Conservation (phyloP, 2,113 vertebrate genomes). For the Notarius quadriscutis region DNA sequence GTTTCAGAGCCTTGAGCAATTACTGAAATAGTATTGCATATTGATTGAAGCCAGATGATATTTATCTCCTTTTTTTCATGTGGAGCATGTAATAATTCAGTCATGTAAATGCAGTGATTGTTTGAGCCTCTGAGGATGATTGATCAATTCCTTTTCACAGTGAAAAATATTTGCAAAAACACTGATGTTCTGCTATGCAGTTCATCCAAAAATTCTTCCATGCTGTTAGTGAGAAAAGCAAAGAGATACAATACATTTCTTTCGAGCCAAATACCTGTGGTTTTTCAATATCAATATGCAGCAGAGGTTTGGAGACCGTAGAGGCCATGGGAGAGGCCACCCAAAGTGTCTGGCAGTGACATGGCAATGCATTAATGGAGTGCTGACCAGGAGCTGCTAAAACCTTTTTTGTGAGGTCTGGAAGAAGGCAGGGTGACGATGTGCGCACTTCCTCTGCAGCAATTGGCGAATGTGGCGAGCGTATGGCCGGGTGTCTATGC, state of each 20-base stretch:
- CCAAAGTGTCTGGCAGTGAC: slow-evolving; percentile 40
- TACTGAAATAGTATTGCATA: slow-evolving; percentile 12
- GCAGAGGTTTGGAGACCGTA: slow-evolving; percentile 30
- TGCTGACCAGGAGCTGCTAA: slow-evolving; percentile 23
- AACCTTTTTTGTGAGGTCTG: slow-evolving; percentile 41
- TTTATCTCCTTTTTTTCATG: not conserved
- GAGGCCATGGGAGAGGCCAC: slow-evolving; percentile 43
- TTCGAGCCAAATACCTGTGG: slow-evolving; percentile 48
- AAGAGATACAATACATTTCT: slow-evolving; percentile 41
- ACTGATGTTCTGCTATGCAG: slow-evolving; percentile 27
- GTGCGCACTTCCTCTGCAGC: slow-evolving; percentile 35
- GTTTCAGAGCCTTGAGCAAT: not conserved
- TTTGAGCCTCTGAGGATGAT: slow-evolving; percentile 26
- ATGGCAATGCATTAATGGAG: slow-evolving; percentile 36
- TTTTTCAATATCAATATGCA: slow-evolving; percentile 51
- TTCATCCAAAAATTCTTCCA: slow-evolving; percentile 39
- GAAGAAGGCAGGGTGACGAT: slow-evolving; percentile 36
- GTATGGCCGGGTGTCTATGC: slow-evolving; percentile 32
- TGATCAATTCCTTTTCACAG: slow-evolving; percentile 15
- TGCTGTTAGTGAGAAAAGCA: slow-evolving; percentile 32
- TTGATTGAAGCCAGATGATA: slow-evolving; percentile 17
- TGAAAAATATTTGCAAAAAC: slow-evolving; percentile 20
- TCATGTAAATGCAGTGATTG: slow-evolving; percentile 18
- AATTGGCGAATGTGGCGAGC: slow-evolving; percentile 21
- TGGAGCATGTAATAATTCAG: not conserved